phyloP scores from a whole-genome alignment of 2,797 vertebrate genomes.

The Podargus strigoides region DNA sequence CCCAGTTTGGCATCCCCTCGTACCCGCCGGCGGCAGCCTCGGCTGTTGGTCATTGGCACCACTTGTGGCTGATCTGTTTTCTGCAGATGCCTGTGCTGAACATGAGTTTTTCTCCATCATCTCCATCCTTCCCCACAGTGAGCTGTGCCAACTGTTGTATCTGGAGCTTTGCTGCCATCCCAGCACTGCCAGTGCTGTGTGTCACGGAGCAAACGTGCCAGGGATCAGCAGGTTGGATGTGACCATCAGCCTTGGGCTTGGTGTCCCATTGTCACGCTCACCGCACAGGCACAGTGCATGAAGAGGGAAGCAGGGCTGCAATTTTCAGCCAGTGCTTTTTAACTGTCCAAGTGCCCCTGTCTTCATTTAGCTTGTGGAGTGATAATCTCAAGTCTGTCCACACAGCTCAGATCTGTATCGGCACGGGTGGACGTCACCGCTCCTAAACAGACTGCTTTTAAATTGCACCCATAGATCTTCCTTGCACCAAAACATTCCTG shows the following conservation, averaged over 20 bases:
- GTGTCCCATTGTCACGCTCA: fast-evolving
- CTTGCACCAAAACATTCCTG: constrained; percentile 36
- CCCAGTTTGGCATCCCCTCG: not conserved
- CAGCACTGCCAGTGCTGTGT: fast-evolving
- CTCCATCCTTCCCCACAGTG: fast-evolving
- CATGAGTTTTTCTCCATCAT: not conserved
- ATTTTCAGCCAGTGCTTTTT: not conserved
- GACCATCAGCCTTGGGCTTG: not conserved
- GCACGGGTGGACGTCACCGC: not conserved
- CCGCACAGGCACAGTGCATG: not conserved
- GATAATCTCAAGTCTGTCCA: not conserved
- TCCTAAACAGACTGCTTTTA: constrained; percentile 54
- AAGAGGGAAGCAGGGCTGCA: not conserved
- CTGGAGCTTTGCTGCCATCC: not conserved
- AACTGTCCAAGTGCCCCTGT: not conserved
- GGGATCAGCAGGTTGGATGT: not conserved
- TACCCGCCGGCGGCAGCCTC: fast-evolving
- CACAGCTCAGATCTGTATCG: not conserved
- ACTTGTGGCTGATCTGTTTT: not conserved
- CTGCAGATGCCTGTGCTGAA: not conserved
- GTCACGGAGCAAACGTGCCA: not conserved
- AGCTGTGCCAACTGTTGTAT: not conserved
- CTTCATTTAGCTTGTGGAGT: not conserved
- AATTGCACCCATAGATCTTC: constrained; percentile 69
- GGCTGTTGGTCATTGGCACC: not conserved